Evolutionary conservation across 2,888 invertebrate species (phyloP).

Genomic region (Drosophila neonasuta): DNA sequence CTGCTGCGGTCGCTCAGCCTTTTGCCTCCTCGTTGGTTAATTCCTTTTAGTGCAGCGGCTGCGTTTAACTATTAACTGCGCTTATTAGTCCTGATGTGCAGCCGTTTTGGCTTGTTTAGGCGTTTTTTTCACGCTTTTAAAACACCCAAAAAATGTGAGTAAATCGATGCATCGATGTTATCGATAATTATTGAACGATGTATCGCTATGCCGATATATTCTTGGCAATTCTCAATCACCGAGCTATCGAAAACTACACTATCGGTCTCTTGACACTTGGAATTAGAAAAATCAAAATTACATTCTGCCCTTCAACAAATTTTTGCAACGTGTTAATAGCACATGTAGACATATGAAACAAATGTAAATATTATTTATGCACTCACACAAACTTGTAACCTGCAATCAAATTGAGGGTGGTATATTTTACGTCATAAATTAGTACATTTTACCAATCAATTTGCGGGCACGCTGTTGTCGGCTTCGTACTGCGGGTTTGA

Average conservation of each 20-base stretch:
- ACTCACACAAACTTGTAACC: not conserved
- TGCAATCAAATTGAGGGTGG: not conserved
- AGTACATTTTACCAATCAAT: not conserved
- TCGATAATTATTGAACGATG: slow-evolving; percentile 54
- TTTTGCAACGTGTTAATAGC: no score
- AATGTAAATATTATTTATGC: no score
- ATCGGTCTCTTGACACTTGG: not conserved
- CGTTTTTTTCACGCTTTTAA: slow-evolving; percentile 76
- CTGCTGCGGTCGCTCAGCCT: slow-evolving; percentile 29
- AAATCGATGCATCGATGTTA: slow-evolving; percentile 72
- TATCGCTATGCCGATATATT: slow-evolving; percentile 37
- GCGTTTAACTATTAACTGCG: slow-evolving; percentile 42
- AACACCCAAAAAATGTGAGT: slow-evolving; percentile 75
- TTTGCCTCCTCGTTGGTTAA: slow-evolving; percentile 33
- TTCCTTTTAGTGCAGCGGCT: slow-evolving; percentile 31
- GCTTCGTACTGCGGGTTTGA: slow-evolving; percentile 39
- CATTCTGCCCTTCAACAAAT: no score
- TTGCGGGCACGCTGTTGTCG: not conserved
- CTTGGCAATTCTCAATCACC: not conserved
- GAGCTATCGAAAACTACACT: slow-evolving; percentile 1
- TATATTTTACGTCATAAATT: not conserved
- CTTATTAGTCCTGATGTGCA: slow-evolving; percentile 50
- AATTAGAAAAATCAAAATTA: not conserved
- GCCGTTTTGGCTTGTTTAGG: slow-evolving; percentile 63
- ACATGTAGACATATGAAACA: no score